These are phyloP conservation scores for Hesperia comma DNA, from an alignment of 2,888 invertebrate species.

Conservation along the genomic window DNA sequence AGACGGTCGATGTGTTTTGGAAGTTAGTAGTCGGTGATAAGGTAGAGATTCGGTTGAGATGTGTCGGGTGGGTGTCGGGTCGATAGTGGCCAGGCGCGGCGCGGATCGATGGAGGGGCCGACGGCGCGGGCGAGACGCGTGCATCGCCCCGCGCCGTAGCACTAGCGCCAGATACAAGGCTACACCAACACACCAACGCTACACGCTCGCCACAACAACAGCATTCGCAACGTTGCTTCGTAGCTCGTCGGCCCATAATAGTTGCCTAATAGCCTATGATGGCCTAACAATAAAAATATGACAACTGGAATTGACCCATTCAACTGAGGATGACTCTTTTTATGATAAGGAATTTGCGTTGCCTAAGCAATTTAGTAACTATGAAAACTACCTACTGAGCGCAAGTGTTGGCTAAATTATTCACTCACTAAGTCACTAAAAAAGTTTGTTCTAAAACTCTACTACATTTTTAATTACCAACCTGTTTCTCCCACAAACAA, in stretches of 20 bases:
- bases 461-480: too few relatives aligned
- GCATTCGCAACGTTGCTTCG: slow-evolving; percentile 43
- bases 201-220: slow-evolving; percentile 51
- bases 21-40: slow-evolving; percentile 57
- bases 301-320: not conserved
- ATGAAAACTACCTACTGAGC: not conserved
- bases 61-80: slow-evolving; percentile 69
- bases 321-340: too few relatives aligned
- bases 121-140: slow-evolving; percentile 55
- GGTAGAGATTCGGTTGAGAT: slow-evolving; percentile 65
- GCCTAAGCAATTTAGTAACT: not conserved
- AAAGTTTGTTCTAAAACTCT: too few relatives aligned
- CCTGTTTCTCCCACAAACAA: too few relatives aligned
- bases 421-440: too few relatives aligned
- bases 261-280: not conserved
- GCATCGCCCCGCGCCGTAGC: slow-evolving; percentile 51
- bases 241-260: not conserved
- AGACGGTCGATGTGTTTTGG: slow-evolving; percentile 50
- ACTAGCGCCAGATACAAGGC: not conserved
- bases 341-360: too few relatives aligned
- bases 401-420: too few relatives aligned
- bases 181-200: not conserved
- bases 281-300: not conserved
- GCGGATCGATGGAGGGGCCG: slow-evolving; percentile 70
- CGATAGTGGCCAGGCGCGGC: slow-evolving; percentile 72